Evolutionary conservation across 2,797 vertebrate species (phyloP), one percentile per base, ranked within the genome.

Genomic region (Rhabdomys pumilio): DNA sequence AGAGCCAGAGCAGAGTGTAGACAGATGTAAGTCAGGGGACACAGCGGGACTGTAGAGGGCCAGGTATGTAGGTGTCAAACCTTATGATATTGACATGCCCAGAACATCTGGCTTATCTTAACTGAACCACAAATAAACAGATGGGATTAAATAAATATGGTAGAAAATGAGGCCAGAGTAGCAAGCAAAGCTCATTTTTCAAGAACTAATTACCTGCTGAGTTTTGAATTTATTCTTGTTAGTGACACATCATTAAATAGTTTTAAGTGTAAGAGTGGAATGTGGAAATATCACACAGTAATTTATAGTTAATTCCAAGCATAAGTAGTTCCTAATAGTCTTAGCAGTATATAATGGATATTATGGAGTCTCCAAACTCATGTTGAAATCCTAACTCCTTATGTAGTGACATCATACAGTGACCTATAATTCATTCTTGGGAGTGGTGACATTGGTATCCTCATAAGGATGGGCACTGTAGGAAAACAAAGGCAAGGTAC

Each of bases 151-250:
- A 75, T 79, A 95, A 73, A 79, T 38, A 24, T 57, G 20, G 4
- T 57, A 67, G 90, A 82, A 85, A 93, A 91, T 89, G 44, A 83
- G 38, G 11, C 26, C 65, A 67, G 47, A 93, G 41, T 88, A 95
- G 50, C 44, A 77, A 84, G 6, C 17, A 50, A 91, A 75, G 50
- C 34, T 86, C 77, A 11, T 95, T 95, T 72, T 81, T 31, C 13
- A 88, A 20, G 31, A 22, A 17, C 26, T 91, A 89, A 90, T 93
- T 92, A 76, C 69, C 85, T 95, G 88, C 73, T 94, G n/a, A 88
- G 29, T 75, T 90, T 96, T 86, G 4, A 90, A 84, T 81, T 59
- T 76, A 86, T 65, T 91, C 53, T 90, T 97, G 13, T 91, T 95
- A 89, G 31, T 53, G 44, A 94, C 41, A 79, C 22, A 29, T 59